These are phyloP conservation scores for Lymantria dispar DNA, from an alignment of 2,888 invertebrate species.

Conservation along the genomic window DNA sequence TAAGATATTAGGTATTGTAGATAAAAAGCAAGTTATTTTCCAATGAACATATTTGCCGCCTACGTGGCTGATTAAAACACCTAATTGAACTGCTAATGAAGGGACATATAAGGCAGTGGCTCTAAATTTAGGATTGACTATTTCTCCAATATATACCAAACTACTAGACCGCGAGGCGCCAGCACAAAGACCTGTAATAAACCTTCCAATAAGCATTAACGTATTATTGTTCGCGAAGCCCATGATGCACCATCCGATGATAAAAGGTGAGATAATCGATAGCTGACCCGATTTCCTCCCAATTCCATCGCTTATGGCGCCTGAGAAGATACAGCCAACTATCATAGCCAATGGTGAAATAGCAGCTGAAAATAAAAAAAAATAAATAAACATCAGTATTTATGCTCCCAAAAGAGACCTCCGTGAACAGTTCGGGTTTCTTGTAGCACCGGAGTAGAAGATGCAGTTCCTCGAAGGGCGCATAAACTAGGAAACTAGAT, in stretches of 20 bases:
- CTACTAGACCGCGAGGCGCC: constrained; percentile 44
- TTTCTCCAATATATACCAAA: constrained; percentile 51
- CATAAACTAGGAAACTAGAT: too few species aligned
- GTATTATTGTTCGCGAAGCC: constrained; percentile 36
- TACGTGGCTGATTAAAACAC: constrained; percentile 42
- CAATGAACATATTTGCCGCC: constrained; percentile 43
- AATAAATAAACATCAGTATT: neutral
- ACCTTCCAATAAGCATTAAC: constrained; percentile 38
- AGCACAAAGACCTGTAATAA: constrained; percentile 43
- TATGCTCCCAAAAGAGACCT: too few species aligned
- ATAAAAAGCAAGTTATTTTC: constrained; percentile 41
- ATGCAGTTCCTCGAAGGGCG: too few species aligned
- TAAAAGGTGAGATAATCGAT: constrained; percentile 38
- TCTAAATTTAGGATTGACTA: constrained; percentile 50
- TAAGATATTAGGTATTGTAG: constrained; percentile 32
- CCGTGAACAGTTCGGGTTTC: too few species aligned
- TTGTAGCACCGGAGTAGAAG: too few species aligned
- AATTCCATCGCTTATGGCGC: constrained; percentile 45
- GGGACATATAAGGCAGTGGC: constrained; percentile 39
- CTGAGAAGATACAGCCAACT: constrained; percentile 45
- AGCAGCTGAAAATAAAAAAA: constrained; percentile 43
- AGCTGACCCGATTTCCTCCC: constrained; percentile 47
- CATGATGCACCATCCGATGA: constrained; percentile 47
- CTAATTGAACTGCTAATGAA: constrained; percentile 37
- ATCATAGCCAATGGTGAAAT: constrained; percentile 46